Percentiles rank a stretch among this genome's conserved stretches.
phyloP scores from a whole-genome alignment of 2,888 invertebrate genomes.

The Ceriagrion tenellum region DNA sequence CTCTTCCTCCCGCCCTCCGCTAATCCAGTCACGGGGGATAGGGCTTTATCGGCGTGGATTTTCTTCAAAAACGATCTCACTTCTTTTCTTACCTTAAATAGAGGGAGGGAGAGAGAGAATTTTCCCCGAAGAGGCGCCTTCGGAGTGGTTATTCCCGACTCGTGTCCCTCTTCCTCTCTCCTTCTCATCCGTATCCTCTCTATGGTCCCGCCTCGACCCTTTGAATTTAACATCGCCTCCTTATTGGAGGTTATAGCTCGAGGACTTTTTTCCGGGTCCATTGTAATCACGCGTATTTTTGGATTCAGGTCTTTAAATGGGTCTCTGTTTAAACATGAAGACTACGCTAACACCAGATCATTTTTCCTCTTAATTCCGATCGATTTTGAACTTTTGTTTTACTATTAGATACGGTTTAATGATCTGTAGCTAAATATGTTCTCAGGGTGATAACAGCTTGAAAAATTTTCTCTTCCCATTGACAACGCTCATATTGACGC shows the following conservation, averaged over 20 bases:
- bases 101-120: neutral
- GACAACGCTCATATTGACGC: no score
- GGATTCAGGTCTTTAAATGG: no score
- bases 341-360: no score
- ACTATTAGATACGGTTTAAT: no score
- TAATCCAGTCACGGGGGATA: neutral
- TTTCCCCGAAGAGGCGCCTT: neutral
- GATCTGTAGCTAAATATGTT: no score
- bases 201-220: neutral
- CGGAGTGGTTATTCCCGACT: neutral
- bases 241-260: neutral
- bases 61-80: neutral
- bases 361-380: no score
- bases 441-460: no score
- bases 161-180: neutral
- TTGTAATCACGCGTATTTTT: no score
- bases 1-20: no score
- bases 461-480: no score
- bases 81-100: neutral
- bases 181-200: neutral
- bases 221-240: neutral
- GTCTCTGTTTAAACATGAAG: no score
- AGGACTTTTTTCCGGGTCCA: neutral
- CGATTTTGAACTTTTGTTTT: no score
- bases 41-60: neutral